These are phyloP conservation scores for Andrena dorsata DNA, from an alignment of 2,888 invertebrate genomes.

Conservation along the genomic window DNA sequence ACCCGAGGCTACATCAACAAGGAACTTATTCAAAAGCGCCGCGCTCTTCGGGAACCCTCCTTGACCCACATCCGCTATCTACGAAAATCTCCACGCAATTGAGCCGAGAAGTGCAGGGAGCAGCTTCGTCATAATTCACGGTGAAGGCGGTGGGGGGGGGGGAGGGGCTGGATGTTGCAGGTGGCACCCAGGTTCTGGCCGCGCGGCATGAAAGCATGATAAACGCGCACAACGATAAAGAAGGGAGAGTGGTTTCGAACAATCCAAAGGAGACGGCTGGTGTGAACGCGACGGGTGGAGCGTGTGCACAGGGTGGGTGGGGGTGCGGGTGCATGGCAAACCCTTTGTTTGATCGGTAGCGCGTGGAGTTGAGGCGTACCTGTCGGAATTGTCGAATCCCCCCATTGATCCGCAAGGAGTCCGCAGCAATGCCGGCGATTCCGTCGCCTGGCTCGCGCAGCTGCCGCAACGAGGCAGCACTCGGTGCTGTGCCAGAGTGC, in stretches of 20 bases:
- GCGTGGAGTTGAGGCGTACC: slow-evolving; percentile 86
- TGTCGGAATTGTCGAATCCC: slow-evolving; percentile 98
- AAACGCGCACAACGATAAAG: slow-evolving; percentile 24
- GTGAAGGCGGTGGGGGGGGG: too few species aligned
- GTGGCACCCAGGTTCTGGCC: slow-evolving; percentile 29
- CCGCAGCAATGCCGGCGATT: slow-evolving; percentile 97
- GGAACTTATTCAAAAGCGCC: too few species aligned
- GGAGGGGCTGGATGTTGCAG: not conserved
- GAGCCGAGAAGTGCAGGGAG: too few species aligned
- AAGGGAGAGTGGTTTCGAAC: slow-evolving; percentile 27
- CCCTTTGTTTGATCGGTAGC: slow-evolving; percentile 33
- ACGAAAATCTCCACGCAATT: too few species aligned
- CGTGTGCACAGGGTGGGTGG: slow-evolving; percentile 1
- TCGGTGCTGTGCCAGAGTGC: slow-evolving; percentile 89
- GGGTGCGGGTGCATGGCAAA: slow-evolving; percentile 20
- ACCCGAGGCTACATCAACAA: too few species aligned
- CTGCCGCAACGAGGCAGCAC: slow-evolving; percentile 93
- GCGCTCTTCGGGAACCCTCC: too few species aligned
- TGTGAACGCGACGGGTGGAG: slow-evolving; percentile 20
- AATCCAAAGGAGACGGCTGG: slow-evolving; percentile 28
- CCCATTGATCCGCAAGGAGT: slow-evolving; percentile 97
- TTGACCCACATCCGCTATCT: too few species aligned
- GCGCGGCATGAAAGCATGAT: slow-evolving; percentile 41
- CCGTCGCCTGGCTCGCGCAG: slow-evolving; percentile 93
- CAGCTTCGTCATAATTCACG: too few species aligned